Base-by-base conservation (phyloP, 2,888 invertebrate genomes). In the Calameuta pallipes region DNA sequence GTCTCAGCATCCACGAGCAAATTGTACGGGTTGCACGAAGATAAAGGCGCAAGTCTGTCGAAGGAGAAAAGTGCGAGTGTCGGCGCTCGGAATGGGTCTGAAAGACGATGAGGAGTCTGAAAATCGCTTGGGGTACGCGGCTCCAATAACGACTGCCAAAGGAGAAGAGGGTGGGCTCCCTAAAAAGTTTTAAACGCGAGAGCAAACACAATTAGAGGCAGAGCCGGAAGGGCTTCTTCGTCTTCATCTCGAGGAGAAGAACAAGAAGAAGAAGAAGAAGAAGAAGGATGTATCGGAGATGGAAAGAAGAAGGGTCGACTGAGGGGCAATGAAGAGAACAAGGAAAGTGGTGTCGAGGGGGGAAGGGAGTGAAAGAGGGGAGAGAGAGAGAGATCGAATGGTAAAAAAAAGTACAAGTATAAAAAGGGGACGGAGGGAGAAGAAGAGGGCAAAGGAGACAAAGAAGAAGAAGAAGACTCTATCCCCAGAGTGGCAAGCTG, bases 141-240 rank as follows among this genome's bases (percentile, higher is more conserved):
- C 71, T 71, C 78, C 78, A 75, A 76, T 68, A 78, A 77, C 30
- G 34, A 69, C 75, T 74, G 74, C 73, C 82, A 80, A 77, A 80
- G 78, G 82, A 79, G 82, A 79, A 80, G 78, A 82, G 79, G 77
- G 79, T 79, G 71, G 35, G 79, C 75, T 75, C 71, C 81, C 73
- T 76, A 76, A 78, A 76, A 76, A 73, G 75, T 80, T 82, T 86
- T 85, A 84, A 87, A 84, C 83, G 81, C 85, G 80, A 86, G 85
- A 87, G 87, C 86, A 88, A 89, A 88, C 83, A 87, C 88, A 89
- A 89, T 89, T 88, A 89, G 87, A 85, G 83, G 82, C 77, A 82
- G 82, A 82, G 83, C 83, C 84, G 82, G 84, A 83, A 85, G 86
- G 84, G 82, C 79, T 80, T 79, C 78, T 75, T 82, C 76, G 77